Percentiles rank a stretch among this genome's conserved stretches.
Conservation (phyloP, 2,113 vertebrate genomes). For the Peromyscus californicus region DNA sequence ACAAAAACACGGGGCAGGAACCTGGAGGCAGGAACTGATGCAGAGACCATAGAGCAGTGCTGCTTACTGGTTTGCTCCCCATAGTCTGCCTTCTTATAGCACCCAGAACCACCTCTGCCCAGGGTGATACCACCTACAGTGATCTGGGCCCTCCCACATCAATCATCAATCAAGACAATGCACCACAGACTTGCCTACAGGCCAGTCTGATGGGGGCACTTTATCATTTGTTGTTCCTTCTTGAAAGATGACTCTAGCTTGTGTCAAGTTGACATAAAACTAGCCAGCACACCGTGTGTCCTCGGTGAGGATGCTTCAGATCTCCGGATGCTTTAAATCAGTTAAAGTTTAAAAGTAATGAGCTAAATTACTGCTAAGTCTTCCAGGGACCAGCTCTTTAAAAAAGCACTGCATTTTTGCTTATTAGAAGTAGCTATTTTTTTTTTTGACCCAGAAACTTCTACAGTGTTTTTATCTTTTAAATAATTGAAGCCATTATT, state of each 20-base stretch:
- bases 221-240: background rate
- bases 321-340: background rate
- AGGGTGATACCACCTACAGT: background rate
- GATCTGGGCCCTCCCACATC: background rate
- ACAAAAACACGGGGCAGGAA: background rate
- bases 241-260: background rate
- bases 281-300: background rate
- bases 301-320: background rate
- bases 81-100: background rate
- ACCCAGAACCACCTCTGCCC: background rate
- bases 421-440: conserved; percentile 30
- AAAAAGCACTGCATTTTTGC: conserved; percentile 15
- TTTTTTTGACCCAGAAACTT: conserved; percentile 11
- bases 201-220: background rate
- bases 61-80: background rate
- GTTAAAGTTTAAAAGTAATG: conserved; percentile 32
- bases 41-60: background rate
- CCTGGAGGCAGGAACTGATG: background rate
- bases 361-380: background rate
- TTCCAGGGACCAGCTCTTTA: background rate
- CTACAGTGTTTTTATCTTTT: background rate
- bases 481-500: conserved; percentile 26
- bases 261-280: background rate
- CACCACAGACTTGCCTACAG: background rate
- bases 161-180: background rate